phyloP scores from a whole-genome alignment of 2,113 vertebrate species.

The Ameiurus melas region DNA sequence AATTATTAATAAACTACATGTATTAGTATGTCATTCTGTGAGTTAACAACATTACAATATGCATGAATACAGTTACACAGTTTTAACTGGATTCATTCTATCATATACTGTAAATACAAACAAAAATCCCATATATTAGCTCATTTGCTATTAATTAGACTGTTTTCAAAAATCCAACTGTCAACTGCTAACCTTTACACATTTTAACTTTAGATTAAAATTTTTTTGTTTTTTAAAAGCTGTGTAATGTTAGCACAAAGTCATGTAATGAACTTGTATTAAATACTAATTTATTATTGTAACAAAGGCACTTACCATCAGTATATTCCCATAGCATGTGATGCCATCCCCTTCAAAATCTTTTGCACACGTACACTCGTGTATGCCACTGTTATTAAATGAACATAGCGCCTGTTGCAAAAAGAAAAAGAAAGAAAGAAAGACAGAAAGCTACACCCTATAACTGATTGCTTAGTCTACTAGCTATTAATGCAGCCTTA shows the following conservation, averaged over 20 bases:
- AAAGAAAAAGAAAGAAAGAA: neutral
- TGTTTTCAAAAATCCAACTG: neutral
- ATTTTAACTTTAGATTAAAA: neutral
- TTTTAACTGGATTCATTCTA: neutral
- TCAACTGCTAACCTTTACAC: neutral
- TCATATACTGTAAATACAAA: neutral
- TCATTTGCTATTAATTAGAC: neutral
- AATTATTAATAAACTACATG: neutral
- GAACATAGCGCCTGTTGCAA: constrained; percentile 81
- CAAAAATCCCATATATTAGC: neutral
- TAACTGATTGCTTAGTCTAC: neutral
- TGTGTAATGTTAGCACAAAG: neutral
- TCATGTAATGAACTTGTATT: neutral
- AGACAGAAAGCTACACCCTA: neutral
- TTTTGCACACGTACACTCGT: constrained; percentile 76
- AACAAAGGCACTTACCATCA: constrained; percentile 57
- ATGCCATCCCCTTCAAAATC: constrained; percentile 81
- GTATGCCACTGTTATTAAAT: constrained; percentile 63
- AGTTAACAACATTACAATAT: neutral
- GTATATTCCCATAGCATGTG: constrained; percentile 80
- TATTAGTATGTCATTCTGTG: neutral
- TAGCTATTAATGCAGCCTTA: neutral
- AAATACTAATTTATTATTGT: neutral
- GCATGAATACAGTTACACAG: neutral
- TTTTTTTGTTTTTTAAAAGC: neutral